Percentiles rank a stretch among this genome's conserved stretches.
These are phyloP conservation scores for Steromphala cineraria DNA, from an alignment of 2,888 invertebrate species.

Conservation along the genomic window DNA sequence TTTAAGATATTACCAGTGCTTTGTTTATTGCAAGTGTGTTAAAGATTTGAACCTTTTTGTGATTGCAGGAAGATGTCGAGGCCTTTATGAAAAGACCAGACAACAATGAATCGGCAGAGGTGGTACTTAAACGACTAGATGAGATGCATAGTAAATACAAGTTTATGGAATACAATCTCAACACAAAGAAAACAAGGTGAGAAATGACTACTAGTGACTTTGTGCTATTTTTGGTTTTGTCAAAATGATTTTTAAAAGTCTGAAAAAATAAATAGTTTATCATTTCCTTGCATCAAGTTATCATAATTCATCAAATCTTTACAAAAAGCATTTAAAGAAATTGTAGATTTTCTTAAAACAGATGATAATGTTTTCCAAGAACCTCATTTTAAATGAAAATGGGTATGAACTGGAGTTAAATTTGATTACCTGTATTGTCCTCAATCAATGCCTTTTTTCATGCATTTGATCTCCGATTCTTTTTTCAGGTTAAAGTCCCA, in stretches of 20 bases:
- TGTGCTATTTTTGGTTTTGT: background rate
- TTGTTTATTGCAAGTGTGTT: background rate
- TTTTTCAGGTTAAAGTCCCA: constrained; percentile 84
- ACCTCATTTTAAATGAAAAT: no score
- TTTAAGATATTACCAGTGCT: no score
- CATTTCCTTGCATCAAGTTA: no score
- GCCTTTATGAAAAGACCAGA: constrained; percentile 90
- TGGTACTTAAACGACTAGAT: constrained; percentile 89
- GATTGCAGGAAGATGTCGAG: constrained; percentile 89
- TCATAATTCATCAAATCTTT: no score
- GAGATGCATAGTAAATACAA: constrained; percentile 97
- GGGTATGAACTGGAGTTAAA: no score
- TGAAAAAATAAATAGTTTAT: no score
- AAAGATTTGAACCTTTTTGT: background rate
- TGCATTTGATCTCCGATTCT: constrained; percentile 15
- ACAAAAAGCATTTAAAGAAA: no score
- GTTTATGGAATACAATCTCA: constrained; percentile 95
- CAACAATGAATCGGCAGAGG: constrained; percentile 88
- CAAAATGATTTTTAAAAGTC: background rate
- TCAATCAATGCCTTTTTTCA: background rate
- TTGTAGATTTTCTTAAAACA: no score
- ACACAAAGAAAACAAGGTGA: constrained; percentile 88
- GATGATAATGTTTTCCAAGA: no score
- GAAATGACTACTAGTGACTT: background rate
- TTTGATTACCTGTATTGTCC: no score